Conservation (phyloP, 2,113 vertebrate species). For the Gnathonemus longibarbis region DNA sequence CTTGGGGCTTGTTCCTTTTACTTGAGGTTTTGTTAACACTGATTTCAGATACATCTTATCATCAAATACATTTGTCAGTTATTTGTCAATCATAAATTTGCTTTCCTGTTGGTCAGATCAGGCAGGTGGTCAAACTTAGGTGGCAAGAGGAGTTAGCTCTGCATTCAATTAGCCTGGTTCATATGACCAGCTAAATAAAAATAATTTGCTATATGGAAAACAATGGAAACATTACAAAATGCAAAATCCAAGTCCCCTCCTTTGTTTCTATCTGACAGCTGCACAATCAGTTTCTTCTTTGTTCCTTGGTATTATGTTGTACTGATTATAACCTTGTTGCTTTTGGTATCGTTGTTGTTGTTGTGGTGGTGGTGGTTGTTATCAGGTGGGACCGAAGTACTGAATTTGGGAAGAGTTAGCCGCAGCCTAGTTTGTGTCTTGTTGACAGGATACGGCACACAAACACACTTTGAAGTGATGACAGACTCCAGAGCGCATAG, state of each 20-base stretch:
- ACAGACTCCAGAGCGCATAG: neutral
- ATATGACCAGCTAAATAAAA: neutral
- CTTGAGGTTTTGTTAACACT: neutral
- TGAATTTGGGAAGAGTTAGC: neutral
- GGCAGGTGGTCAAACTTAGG: neutral
- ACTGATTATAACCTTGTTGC: neutral
- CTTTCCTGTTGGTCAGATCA: neutral
- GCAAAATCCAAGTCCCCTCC: neutral
- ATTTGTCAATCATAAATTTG: neutral
- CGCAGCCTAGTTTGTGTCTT: neutral
- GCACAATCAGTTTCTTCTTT: neutral
- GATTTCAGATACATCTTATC: neutral
- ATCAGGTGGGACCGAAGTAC: neutral
- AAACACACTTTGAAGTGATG: slow-evolving; percentile 13
- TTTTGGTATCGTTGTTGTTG: neutral
- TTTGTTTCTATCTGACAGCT: neutral
- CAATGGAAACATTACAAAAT: neutral
- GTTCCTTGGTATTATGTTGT: neutral
- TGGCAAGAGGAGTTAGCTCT: neutral
- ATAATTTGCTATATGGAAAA: neutral
- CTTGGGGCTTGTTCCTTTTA: neutral
- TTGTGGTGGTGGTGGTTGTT: neutral
- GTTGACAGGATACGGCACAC: neutral
- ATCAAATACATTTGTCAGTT: neutral
- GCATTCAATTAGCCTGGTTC: neutral